Evolutionary conservation across 2,888 invertebrate species (phyloP).

Genomic region (Leucophora obtusa): DNA sequence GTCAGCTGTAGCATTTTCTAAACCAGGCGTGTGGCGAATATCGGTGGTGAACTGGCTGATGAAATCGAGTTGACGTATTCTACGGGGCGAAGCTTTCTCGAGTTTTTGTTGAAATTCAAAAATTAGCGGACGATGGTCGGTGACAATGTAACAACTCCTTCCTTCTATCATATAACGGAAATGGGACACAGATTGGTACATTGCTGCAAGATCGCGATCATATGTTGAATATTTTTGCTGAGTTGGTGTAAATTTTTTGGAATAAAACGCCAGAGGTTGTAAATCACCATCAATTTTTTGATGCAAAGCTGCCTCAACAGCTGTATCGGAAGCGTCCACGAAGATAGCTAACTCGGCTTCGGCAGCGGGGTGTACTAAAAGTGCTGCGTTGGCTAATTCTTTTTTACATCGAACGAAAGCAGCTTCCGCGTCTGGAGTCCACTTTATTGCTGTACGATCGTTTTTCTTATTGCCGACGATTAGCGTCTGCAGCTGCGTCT

Average conservation of each 20-base stretch:
- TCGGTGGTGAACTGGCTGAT: no score
- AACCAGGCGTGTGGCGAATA: no score
- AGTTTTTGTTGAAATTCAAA: no score
- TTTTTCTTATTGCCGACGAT: no score
- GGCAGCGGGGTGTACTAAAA: constrained; percentile 22
- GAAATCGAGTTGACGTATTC: no score
- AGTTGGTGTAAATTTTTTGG: neutral
- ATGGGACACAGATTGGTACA: constrained; percentile 11
- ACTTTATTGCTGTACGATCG: no score
- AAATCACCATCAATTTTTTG: no score
- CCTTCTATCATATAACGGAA: constrained; percentile 11
- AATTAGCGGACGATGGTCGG: constrained; percentile 35
- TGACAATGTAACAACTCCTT: constrained; percentile 8
- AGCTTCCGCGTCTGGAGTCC: no score
- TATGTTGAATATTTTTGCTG: constrained; percentile 22
- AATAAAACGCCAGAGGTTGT: constrained; percentile 31
- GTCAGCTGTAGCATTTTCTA: no score
- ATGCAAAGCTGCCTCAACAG: constrained; percentile 46
- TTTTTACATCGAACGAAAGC: constrained; percentile 34
- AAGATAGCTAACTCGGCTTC: constrained; percentile 26
- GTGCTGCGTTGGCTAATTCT: constrained; percentile 2
- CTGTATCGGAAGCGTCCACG: constrained; percentile 27
- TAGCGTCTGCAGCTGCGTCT: no score
- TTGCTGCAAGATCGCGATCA: no score
- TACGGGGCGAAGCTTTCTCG: no score